phyloP scores from a whole-genome alignment of 2,888 invertebrate genomes.

The Rambutsinella grinnellia region DNA sequence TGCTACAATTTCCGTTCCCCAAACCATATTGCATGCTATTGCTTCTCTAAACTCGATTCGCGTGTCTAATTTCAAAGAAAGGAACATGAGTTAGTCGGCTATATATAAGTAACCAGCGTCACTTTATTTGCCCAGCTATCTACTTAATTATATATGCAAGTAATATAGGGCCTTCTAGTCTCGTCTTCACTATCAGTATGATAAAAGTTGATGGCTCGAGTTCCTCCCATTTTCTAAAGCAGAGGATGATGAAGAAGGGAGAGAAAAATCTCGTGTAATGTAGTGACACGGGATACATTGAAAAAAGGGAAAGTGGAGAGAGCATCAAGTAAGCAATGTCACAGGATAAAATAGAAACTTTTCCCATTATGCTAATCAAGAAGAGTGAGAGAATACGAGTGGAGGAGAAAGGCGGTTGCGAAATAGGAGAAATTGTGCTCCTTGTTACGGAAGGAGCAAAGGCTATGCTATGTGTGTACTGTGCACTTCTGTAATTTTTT shows the following conservation, averaged over 20 bases:
- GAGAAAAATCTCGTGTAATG: background rate
- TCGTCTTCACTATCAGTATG: background rate
- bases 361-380: slow-evolving; percentile 67
- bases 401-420: background rate
- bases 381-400: slow-evolving; percentile 12
- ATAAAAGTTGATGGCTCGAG: background rate
- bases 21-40: slow-evolving; percentile 19
- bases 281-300: background rate
- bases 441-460: background rate
- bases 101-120: background rate
- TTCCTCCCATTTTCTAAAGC: background rate
- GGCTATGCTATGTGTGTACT: background rate
- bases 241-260: background rate
- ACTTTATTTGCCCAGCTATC: background rate
- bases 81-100: background rate
- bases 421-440: slow-evolving; percentile 1
- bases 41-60: background rate
- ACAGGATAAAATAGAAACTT: slow-evolving; percentile 55
- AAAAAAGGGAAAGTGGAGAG: background rate
- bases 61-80: background rate
- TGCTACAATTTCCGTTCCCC: background rate
- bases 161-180: too few species aligned
- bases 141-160: background rate
- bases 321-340: background rate
- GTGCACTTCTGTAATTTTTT: slow-evolving; percentile 41